Percentiles rank a stretch among this genome's conserved stretches.
These are phyloP conservation scores for Drosophila tanythrix DNA, from an alignment of 2,888 invertebrate genomes.

Conservation along the genomic window DNA sequence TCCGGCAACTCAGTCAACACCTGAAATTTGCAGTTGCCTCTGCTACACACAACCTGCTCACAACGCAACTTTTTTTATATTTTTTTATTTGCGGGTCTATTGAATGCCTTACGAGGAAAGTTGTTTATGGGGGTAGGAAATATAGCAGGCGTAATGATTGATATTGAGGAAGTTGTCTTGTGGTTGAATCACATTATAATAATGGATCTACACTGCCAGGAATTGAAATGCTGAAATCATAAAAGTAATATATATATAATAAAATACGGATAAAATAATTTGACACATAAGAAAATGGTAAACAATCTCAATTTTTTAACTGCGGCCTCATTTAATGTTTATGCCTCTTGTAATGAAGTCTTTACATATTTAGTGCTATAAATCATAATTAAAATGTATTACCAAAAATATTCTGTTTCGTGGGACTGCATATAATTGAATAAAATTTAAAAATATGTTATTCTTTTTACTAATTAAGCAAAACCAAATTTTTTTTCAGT, in stretches of 20 bases:
- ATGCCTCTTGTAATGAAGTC: background rate
- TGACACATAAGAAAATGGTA: background rate
- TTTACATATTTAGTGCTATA: background rate
- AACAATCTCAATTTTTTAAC: background rate
- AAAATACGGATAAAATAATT: background rate
- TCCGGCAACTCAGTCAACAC: slow-evolving; percentile 66
- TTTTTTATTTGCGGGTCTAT: slow-evolving; percentile 3
- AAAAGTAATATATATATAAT: background rate
- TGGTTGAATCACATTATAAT: slow-evolving; percentile 49
- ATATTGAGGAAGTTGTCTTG: slow-evolving; percentile 77
- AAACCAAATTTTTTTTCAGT: slow-evolving; percentile 37
- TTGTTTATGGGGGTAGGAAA: slow-evolving; percentile 59
- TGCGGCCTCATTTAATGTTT: background rate
- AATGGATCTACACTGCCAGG: slow-evolving; percentile 44
- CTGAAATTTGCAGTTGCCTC: slow-evolving; percentile 73
- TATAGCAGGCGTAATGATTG: slow-evolving; percentile 71
- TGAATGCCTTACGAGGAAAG: slow-evolving; percentile 67
- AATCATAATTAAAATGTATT: background rate
- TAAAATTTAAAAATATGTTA: background rate
- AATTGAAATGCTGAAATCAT: background rate
- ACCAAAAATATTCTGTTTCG: background rate
- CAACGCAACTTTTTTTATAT: slow-evolving; percentile 47
- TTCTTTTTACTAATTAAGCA: background rate
- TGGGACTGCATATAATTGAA: background rate
- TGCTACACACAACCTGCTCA: slow-evolving; percentile 37